Conservation (phyloP, 2,113 vertebrate genomes). For the Anser cygnoides region DNA sequence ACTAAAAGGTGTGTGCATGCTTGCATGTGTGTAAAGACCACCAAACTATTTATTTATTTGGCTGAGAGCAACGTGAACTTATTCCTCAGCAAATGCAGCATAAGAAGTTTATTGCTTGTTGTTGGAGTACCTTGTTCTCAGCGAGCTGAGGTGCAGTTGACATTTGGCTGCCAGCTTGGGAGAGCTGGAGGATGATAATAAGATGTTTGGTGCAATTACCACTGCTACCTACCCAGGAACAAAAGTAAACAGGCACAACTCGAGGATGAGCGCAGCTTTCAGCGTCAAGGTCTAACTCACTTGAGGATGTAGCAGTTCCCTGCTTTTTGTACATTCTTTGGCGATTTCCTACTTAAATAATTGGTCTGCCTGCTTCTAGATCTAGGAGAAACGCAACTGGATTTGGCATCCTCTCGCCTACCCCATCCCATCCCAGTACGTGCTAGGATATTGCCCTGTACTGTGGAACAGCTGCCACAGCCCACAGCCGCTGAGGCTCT, state of each 20-base stretch:
- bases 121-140: neutral
- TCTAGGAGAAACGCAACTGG: neutral
- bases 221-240: neutral
- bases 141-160: slow-evolving; percentile 25
- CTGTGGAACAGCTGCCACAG: neutral
- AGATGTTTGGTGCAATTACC: slow-evolving; percentile 15
- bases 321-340: neutral
- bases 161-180: slow-evolving; percentile 39
- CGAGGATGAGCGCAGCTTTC: neutral
- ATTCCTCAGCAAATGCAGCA: neutral
- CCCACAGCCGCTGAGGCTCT: neutral
- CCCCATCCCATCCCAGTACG: neutral
- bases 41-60: slow-evolving; percentile 22
- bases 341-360: neutral
- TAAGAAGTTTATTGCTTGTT: neutral
- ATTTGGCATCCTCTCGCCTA: neutral
- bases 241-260: neutral
- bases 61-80: neutral
- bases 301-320: neutral
- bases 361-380: neutral
- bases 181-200: neutral
- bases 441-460: neutral
- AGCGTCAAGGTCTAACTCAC: neutral
- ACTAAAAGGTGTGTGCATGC: neutral
- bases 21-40: neutral